Evolutionary conservation across 2,888 invertebrate species (phyloP).

Genomic region (Diarsia brunnea): DNA sequence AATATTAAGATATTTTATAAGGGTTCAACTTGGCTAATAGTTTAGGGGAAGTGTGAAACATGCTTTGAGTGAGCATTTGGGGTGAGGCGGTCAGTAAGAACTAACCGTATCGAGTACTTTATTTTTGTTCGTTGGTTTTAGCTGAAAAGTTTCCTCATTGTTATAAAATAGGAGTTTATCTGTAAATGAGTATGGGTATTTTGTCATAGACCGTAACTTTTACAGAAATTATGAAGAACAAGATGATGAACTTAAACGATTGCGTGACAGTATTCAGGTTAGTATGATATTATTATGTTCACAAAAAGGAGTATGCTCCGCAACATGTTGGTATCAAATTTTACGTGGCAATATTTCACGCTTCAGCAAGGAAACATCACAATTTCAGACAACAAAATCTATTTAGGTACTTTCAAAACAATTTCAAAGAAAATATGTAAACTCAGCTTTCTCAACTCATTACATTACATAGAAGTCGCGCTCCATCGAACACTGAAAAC

Average conservation of each 20-base stretch:
- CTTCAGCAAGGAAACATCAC: neutral
- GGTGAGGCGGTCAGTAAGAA: conserved; percentile 39
- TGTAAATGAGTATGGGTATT: neutral
- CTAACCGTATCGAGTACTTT: conserved; percentile 35
- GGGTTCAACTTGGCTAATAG: conserved; percentile 70
- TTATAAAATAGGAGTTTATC: neutral
- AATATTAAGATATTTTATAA: conserved; percentile 72
- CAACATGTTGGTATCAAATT: neutral
- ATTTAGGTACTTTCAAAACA: conserved; percentile 3
- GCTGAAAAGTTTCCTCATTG: conserved; percentile 27
- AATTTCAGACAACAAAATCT: neutral
- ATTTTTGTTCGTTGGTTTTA: conserved; percentile 46
- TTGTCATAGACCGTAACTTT: neutral
- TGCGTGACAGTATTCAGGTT: neutral
- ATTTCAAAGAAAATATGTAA: conserved; percentile 26
- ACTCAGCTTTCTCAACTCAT: conserved; percentile 7
- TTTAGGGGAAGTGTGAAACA: conserved; percentile 65
- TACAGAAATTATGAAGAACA: no score
- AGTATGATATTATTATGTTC: neutral
- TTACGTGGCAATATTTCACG: neutral
- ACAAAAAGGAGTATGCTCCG: neutral
- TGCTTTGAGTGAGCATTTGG: conserved; percentile 52
- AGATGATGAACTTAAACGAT: no score
- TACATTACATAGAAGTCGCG: conserved; percentile 16
- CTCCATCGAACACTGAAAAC: conserved; percentile 30